These are phyloP conservation scores for Meloidogyne floridensis DNA, from an alignment of 1,140 invertebrate species.

Conservation along the genomic window DNA sequence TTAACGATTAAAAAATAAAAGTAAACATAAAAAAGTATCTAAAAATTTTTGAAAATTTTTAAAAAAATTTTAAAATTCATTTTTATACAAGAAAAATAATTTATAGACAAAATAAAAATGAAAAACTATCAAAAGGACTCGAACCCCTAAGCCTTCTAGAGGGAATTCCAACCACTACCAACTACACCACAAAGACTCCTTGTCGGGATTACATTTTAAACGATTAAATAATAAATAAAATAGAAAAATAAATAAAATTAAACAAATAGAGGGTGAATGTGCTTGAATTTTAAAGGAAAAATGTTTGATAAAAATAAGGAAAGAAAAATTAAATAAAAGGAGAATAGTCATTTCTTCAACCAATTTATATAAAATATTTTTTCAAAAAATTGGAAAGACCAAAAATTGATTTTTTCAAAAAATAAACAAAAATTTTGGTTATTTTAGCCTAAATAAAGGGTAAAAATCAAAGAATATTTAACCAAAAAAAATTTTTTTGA, in stretches of 20 bases:
- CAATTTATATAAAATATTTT: not conserved
- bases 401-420: constrained; percentile 4
- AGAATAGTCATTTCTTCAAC: not conserved
- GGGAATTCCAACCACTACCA: not conserved
- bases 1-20: not conserved
- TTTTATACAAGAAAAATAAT: not conserved
- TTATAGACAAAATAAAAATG: not conserved
- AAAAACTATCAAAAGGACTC: not conserved
- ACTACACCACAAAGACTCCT: not conserved
- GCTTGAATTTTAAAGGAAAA: not conserved
- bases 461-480: too few relatives aligned
- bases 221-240: not conserved
- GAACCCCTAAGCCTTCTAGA: not conserved
- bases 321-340: too few relatives aligned
- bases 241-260: not conserved
- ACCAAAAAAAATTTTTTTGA: not conserved
- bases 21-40: not conserved
- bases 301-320: not conserved
- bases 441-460: too few relatives aligned
- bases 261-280: not conserved
- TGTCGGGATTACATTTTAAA: not conserved
- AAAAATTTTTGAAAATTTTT: not conserved
- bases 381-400: not conserved
- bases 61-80: not conserved
- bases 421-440: not conserved